A percentile compares a stretch with the other conserved stretches of the same genome.
Conservation (phyloP, 2,888 invertebrate genomes). For the Noctua janthe region DNA sequence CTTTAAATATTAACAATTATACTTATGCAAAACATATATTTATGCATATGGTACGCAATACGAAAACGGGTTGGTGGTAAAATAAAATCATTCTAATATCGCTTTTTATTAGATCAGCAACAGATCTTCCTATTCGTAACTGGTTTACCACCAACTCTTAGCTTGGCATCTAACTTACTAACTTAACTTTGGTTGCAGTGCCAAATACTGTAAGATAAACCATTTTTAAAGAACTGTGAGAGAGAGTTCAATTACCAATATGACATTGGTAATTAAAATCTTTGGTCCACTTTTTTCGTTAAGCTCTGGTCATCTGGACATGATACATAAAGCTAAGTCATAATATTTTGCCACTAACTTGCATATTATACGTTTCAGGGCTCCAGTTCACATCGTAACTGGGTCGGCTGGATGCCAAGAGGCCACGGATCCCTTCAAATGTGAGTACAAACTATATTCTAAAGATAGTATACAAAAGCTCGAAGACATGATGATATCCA, state of each 20-base stretch:
- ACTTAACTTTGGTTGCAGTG: neutral
- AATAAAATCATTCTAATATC: neutral
- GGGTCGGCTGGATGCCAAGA: slow-evolving; percentile 88
- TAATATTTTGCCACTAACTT: neutral
- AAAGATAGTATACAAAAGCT: no score
- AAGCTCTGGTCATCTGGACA: neutral
- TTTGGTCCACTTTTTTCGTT: neutral
- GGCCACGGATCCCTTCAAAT: slow-evolving; percentile 93
- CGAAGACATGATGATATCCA: no score
- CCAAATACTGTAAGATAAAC: neutral
- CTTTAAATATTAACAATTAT: slow-evolving; percentile 44
- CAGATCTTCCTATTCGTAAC: neutral
- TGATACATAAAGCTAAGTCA: no score
- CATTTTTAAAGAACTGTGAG: no score
- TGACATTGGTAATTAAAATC: neutral
- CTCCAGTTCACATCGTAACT: slow-evolving; percentile 95
- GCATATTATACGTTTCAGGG: slow-evolving; percentile 88
- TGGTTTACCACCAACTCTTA: neutral
- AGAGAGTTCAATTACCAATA: no score
- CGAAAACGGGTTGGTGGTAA: neutral
- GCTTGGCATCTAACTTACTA: slow-evolving; percentile 30
- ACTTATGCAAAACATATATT: slow-evolving; percentile 8
- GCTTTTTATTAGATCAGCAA: neutral
- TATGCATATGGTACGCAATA: neutral
- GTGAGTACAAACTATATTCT: slow-evolving; percentile 69